Conservation (phyloP, 2,113 vertebrate species). For the Symphodus melops region DNA sequence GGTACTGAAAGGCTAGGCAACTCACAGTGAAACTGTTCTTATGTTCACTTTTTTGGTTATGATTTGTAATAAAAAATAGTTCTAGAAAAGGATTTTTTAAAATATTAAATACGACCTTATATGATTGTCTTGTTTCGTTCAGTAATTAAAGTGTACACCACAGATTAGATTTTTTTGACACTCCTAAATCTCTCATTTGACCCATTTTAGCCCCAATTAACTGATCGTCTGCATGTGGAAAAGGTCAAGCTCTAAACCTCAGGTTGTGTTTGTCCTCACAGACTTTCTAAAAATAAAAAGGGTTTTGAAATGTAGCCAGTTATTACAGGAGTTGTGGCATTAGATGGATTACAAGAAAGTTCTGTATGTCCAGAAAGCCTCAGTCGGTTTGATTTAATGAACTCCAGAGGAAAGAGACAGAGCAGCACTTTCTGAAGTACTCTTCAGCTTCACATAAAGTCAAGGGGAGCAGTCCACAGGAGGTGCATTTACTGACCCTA, state of each 20-base stretch:
- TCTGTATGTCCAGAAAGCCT: conserved; percentile 5
- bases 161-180: background rate
- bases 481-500: conserved; percentile 51
- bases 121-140: background rate
- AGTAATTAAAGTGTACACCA: background rate
- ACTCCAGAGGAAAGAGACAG: background rate
- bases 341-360: conserved; percentile 9
- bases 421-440: conserved; percentile 5
- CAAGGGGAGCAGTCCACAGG: conserved; percentile 16
- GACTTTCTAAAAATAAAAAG: conserved; percentile 26
- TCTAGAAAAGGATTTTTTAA: background rate
- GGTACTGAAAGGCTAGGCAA: too few species aligned
- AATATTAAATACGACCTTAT: background rate
- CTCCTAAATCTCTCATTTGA: conserved; percentile 6
- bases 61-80: too few species aligned
- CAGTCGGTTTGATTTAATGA: conserved; percentile 40
- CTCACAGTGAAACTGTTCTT: too few species aligned
- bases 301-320: conserved; percentile 30
- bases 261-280: conserved; percentile 18
- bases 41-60: too few species aligned
- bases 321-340: conserved; percentile 21
- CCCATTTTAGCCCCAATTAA: conserved; percentile 44
- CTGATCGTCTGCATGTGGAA: background rate
- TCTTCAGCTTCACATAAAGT: conserved; percentile 14
- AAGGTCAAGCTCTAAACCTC: conserved; percentile 21